A percentile compares a stretch with the other conserved stretches of the same genome.
phyloP scores from a whole-genome alignment of 2,797 vertebrate genomes.

The Sciurus vulgaris region DNA sequence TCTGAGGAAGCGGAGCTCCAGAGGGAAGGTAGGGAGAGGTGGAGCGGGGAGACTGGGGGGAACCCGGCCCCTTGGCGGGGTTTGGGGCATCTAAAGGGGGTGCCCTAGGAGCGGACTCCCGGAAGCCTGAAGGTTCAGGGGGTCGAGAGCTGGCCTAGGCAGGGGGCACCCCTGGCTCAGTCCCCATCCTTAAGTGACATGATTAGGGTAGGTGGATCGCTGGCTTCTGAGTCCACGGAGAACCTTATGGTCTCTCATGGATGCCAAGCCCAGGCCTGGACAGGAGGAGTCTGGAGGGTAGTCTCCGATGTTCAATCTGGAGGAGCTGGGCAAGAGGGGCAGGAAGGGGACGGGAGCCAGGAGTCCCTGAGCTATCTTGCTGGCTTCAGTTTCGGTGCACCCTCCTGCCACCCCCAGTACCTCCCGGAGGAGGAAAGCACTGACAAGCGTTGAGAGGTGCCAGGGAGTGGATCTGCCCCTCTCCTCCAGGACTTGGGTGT shows the following conservation, averaged over 20 bases:
- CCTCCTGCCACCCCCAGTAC: background rate
- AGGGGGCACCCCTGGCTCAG: background rate
- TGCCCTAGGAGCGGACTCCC: background rate
- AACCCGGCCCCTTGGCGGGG: background rate
- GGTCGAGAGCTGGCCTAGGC: background rate
- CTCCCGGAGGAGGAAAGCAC: constrained; percentile 3
- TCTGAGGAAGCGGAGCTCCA: constrained; percentile 79
- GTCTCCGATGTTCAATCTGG: background rate
- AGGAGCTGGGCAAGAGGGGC: background rate
- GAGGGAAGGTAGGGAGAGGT: constrained; percentile 79
- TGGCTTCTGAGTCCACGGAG: background rate
- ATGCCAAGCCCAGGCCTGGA: background rate
- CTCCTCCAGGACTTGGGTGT: constrained; percentile 29
- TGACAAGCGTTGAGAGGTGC: constrained; percentile 1
- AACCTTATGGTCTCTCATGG: background rate
- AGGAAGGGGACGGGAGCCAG: background rate
- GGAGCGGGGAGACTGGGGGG: background rate
- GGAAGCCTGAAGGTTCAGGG: background rate
- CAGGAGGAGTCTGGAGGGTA: background rate
- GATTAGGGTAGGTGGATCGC: background rate
- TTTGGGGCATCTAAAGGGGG: background rate
- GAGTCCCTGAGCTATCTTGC: background rate
- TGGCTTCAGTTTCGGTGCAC: background rate
- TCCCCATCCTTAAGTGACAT: background rate
- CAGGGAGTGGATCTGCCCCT: background rate